Base-by-base conservation (phyloP, 2,888 invertebrate species). In the Ochropleura plecta region DNA sequence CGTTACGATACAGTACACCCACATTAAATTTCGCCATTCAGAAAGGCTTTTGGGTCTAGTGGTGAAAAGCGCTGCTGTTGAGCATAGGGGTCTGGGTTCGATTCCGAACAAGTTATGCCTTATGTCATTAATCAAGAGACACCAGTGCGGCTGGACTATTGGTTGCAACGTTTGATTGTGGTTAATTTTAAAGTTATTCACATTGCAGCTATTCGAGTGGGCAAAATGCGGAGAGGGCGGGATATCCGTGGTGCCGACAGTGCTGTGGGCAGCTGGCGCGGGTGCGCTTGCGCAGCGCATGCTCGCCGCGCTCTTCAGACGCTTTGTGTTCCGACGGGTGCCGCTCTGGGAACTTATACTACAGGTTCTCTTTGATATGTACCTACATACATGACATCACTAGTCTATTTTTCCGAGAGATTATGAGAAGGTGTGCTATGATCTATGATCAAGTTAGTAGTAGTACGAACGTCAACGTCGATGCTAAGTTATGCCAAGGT, bases 281-380 rank as follows among this genome's bases (percentile, higher is more conserved):
- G 93, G 92, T 2, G 93, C 93, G 73, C 90, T 96, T 6, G 92
- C 96, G 49, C 94, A 95, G 70, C 89, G 95, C 7, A 79, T 95
- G 62, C 89, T 96, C 14, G 59, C 88, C 3, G 86, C 92, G 0
- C 89, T 96, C 51, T 96, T 96, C 90, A 90, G 93, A 55, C 87
- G 95, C 64, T 96, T 94, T 86, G 80, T 96, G 78, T 96, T 96
- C 90, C 89, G 96, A 42, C 86, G 96, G 12, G 92, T 95, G 20
- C 94, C 96, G 8, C 78, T 94, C 8, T 96, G 96, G 96, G 96
- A 96, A 85, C 83, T 93, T 20, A 84, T 94, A 46, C 83, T 96
- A 57, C 96, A 96, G 92, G 96, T 95, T 80, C 12, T 53, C 14
- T 14, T 40, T 5, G 67, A 30, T 30, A 30, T 48, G n/a, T n/a